Percentiles rank a stretch among this genome's conserved stretches.
Evolutionary conservation across 2,797 vertebrate genomes (phyloP).

Genomic region (Pangasius djambal): DNA sequence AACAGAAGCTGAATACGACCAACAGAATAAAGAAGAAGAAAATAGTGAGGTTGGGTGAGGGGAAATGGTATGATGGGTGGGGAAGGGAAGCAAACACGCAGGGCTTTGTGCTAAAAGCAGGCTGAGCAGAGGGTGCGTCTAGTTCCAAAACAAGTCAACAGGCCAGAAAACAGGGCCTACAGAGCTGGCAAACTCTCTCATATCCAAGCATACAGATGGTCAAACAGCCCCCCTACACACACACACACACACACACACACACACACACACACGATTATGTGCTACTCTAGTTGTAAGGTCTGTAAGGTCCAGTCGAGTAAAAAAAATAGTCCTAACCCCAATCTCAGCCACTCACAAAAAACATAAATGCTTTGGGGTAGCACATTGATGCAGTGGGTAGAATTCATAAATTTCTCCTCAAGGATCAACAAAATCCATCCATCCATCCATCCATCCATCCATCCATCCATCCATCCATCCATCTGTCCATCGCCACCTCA

Average conservation of each 20-base stretch:
- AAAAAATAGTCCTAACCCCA: not conserved
- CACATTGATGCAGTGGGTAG: not conserved
- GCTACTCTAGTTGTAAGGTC: not conserved
- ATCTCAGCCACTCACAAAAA: not conserved
- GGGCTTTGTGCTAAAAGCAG: conserved; percentile 63
- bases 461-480: not conserved
- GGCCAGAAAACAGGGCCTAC: not conserved
- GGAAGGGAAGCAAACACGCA: conserved; percentile 83
- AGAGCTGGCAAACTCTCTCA: not conserved
- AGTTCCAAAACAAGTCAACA: conserved; percentile 4
- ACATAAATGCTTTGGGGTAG: not conserved
- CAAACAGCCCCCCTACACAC: not conserved
- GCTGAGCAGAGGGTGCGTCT: not conserved
- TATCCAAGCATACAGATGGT: not conserved
- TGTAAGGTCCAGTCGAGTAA: not conserved
- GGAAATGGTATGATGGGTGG: conserved; percentile 88
- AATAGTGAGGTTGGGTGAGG: conserved; percentile 68
- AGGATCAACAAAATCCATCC: not conserved
- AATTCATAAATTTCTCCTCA: not conserved
- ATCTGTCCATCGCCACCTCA: not conserved
- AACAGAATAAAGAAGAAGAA: conserved; percentile 55
- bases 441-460: not conserved
- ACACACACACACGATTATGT: not conserved
- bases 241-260: not conserved
- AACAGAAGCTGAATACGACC: conserved; percentile 42